These are phyloP conservation scores for Heliconius ethilla DNA, from an alignment of 2,888 invertebrate genomes.

Conservation along the genomic window DNA sequence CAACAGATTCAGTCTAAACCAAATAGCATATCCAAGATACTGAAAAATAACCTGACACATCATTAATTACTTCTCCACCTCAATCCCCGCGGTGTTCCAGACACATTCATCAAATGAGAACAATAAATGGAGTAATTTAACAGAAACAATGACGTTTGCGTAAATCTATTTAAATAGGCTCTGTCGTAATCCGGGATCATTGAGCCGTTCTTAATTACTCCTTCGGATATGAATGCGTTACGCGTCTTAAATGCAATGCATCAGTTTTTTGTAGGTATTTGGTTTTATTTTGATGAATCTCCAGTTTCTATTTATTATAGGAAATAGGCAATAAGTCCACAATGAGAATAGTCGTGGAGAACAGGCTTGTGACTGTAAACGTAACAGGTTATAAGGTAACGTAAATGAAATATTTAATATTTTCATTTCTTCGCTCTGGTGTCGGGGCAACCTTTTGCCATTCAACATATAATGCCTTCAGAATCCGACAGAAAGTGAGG, in stretches of 20 bases:
- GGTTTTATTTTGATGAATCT: too few species aligned
- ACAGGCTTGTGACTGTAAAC: too few species aligned
- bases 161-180: constrained; percentile 25
- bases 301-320: too few species aligned
- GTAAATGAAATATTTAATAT: too few species aligned
- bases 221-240: constrained; percentile 17
- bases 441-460: too few species aligned
- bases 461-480: too few species aligned
- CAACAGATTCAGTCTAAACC: background rate
- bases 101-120: constrained; percentile 20
- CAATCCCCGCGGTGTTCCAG: background rate
- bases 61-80: constrained; percentile 13
- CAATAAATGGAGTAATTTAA: constrained; percentile 33
- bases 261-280: background rate
- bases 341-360: too few species aligned
- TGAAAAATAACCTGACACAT: background rate
- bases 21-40: background rate
- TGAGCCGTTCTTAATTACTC: constrained; percentile 28
- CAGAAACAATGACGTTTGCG: constrained; percentile 30
- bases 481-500: accelerated
- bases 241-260: background rate
- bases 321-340: too few species aligned
- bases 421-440: too few species aligned
- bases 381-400: too few species aligned
- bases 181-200: constrained; percentile 26